A percentile compares a stretch with the other conserved stretches of the same genome.
Conservation (phyloP, 2,888 invertebrate genomes). For the Pachycephus smyrnensis region DNA sequence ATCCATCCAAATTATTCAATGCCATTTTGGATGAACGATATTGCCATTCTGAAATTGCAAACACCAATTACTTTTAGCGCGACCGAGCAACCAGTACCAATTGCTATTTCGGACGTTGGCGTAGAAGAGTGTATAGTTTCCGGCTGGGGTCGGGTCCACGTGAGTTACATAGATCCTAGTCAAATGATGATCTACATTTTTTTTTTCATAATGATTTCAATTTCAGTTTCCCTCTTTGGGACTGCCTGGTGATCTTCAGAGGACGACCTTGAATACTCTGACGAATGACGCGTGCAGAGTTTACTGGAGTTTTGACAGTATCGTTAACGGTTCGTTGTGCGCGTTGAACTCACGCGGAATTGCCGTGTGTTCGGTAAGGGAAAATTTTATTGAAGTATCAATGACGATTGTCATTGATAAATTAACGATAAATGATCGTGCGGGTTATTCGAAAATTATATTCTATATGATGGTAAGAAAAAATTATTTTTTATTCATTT, state of each 20-base stretch:
- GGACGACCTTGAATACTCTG: neutral
- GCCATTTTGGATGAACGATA: constrained; percentile 8
- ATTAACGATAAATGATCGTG: too few species aligned
- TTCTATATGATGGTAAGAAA: neutral
- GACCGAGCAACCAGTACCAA: constrained; percentile 14
- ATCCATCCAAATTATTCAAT: constrained; percentile 4
- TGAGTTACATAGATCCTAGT: neutral
- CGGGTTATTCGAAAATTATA: neutral
- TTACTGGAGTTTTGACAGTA: neutral
- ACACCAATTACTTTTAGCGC: constrained; percentile 13
- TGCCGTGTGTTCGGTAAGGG: neutral
- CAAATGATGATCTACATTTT: neutral
- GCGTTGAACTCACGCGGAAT: neutral
- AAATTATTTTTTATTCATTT: neutral
- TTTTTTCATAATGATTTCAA: neutral
- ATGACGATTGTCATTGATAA: too few species aligned
- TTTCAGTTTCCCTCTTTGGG: neutral
- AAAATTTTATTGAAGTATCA: too few species aligned
- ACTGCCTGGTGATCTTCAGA: neutral
- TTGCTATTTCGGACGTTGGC: constrained; percentile 4
- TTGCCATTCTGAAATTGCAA: constrained; percentile 12
- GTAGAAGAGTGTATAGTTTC: neutral
- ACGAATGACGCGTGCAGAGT: neutral
- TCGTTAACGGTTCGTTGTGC: neutral
- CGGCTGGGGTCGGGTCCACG: neutral